Base-by-base conservation (phyloP, 64 coral and sea anemone genomes). In the Montipora efflorescens region DNA sequence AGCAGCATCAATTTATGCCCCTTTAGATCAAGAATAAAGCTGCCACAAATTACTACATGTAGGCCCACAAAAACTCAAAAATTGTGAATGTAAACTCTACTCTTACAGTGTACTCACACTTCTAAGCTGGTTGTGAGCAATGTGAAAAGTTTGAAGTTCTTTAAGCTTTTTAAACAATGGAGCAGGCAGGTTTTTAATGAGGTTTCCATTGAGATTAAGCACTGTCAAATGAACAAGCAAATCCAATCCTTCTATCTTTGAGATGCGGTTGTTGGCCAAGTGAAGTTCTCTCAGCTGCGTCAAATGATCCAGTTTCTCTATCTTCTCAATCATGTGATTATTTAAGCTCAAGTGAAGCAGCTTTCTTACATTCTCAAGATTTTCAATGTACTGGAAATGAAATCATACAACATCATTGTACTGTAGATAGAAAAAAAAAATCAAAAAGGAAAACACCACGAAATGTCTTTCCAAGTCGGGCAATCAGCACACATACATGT, bases 321-420 rank as follows among this genome's bases (percentile, higher is more conserved):
- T 96, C 69, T 99, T 99, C 75, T 92, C 95, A 71, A 99, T 99
- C 81, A 96, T 95, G 79, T 99, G 95, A 66, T 92, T 96, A 46
- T 95, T 99, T n/a, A 99, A 90, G 88, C 87, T 93, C 12, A 99
- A 78, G 11, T 78, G 48, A 85, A 87, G 90, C 15, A 99, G 92
- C 48, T 83, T 94, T 57, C 83, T 94, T 6, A 99, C 75, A 55
- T 90, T 96, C 14, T 96, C 98, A n/a, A 99, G 77, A 71, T 99
- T 96, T 95, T 99, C 98, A 84, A 99, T 89, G 66, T 96, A 99
- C 98, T 99, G 79, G 12, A 22, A 86, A 49, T 0, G 8, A 86
- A 84, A 51, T 8, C 44, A 72, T 21, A 20, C 20, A 47, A 16
- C 9, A 16, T 47, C 7, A 83, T 44, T 36, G 43, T 14, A 59